These are phyloP conservation scores for Drosophila neocordata DNA, from an alignment of 1,140 invertebrate species.

Conservation along the genomic window DNA sequence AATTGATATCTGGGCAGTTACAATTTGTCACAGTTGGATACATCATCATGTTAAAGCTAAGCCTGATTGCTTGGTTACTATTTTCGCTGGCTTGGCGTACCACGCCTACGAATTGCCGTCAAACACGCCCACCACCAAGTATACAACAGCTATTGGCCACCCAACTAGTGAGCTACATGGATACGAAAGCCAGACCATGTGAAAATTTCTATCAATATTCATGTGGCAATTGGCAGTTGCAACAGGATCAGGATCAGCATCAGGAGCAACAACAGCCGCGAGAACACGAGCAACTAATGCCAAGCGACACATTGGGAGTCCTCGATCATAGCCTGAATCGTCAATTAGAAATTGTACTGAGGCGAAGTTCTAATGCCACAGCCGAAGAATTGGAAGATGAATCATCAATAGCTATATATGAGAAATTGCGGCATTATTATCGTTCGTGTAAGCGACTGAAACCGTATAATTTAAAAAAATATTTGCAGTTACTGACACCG, in stretches of 20 bases:
- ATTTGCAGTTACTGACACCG: slow-evolving; percentile 62
- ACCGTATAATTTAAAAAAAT: slow-evolving; percentile 78
- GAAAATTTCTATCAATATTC: slow-evolving; percentile 81
- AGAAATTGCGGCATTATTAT: slow-evolving; percentile 67
- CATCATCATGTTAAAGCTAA: slow-evolving; percentile 76
- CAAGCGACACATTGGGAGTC: slow-evolving; percentile 58
- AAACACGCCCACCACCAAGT: slow-evolving; percentile 48
- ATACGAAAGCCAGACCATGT: slow-evolving; percentile 63
- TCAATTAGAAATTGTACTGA: slow-evolving; percentile 58
- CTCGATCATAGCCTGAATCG: slow-evolving; percentile 63
- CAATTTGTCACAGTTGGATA: slow-evolving; percentile 39
- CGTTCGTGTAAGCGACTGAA: slow-evolving; percentile 75
- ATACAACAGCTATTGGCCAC: slow-evolving; percentile 68
- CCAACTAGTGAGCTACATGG: slow-evolving; percentile 77
- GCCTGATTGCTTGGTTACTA: slow-evolving; percentile 64
- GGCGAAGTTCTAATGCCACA: slow-evolving; percentile 38
- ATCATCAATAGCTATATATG: slow-evolving; percentile 20
- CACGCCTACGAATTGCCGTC: slow-evolving; percentile 75
- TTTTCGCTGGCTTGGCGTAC: slow-evolving; percentile 72
- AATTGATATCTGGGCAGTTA: slow-evolving; percentile 22
- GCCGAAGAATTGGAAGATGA: slow-evolving; percentile 29
- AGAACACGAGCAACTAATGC: slow-evolving; percentile 50
- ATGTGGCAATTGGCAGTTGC: slow-evolving; percentile 76
- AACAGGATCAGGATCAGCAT: slow-evolving; percentile 54
- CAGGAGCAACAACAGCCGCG: slow-evolving; percentile 33